Conservation (phyloP, 1,140 invertebrate species). For the Saxidomus purpurata region DNA sequence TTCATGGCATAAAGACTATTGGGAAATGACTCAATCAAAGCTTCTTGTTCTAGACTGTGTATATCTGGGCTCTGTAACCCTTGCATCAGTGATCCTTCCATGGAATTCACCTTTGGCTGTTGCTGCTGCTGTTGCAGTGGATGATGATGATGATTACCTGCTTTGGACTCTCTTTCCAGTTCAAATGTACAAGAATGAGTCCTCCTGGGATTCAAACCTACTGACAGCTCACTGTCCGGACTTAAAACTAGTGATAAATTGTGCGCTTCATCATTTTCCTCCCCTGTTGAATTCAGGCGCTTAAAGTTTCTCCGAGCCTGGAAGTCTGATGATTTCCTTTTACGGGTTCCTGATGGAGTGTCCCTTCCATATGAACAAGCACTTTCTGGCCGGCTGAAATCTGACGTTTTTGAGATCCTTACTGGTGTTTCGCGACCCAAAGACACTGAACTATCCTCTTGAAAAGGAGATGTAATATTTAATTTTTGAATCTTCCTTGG, state of each 20-base stretch:
- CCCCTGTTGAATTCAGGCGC: constrained; percentile 61
- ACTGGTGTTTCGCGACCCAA: constrained; percentile 48
- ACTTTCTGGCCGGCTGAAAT: constrained; percentile 54
- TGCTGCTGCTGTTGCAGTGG: background rate
- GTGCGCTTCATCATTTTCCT: constrained; percentile 27
- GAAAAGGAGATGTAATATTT: constrained; percentile 59
- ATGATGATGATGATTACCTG: background rate
- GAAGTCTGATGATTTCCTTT: constrained; percentile 53
- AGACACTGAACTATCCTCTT: constrained; percentile 32
- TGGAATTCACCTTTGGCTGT: background rate
- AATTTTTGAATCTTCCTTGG: constrained; percentile 55
- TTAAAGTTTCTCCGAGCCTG: constrained; percentile 41
- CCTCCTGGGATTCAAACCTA: background rate
- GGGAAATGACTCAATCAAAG: constrained; percentile 61
- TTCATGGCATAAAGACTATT: constrained; percentile 42
- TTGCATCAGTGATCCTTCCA: background rate
- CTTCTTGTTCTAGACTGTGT: constrained; percentile 65
- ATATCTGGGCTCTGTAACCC: constrained; percentile 69
- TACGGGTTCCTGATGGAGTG: constrained; percentile 63
- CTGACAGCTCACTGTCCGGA: constrained; percentile 36
- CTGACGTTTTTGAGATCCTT: background rate
- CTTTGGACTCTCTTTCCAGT: constrained; percentile 22
- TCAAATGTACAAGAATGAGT: constrained; percentile 62
- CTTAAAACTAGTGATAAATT: constrained; percentile 33
- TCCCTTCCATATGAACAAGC: constrained; percentile 58